Evolutionary conservation across 2,113 vertebrate species (phyloP), one percentile per base, ranked within the genome.

Genomic region (Columba livia): DNA sequence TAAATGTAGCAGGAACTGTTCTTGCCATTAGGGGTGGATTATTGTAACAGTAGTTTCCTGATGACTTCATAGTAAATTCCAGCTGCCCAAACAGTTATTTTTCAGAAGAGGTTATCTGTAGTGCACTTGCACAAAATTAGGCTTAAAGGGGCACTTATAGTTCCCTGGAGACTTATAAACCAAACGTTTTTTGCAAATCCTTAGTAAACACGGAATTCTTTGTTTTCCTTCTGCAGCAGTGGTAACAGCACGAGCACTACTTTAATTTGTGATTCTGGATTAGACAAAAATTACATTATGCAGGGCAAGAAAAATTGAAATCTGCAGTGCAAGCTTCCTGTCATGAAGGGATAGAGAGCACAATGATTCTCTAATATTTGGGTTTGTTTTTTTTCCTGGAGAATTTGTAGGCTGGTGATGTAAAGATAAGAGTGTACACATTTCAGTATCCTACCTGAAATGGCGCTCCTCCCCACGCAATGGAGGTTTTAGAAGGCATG

Each of bases 21-120:
- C 94, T 97, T 94, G 85, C 85, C 89, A 91, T 96, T 94, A 96
- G 86, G 60, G 75, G 56, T 92, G 86, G 85, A 90, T 97, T 94
- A 88, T 79, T 94, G 48, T 87, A 91, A 88, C 70, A 67, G 87
- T 94, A 95, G 89, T 97, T 97, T 97, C 95, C 93, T 96, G 89
- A 53, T 97, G 96, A 97, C 94, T 90, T 97, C 92, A 96, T 87
- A 91, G 85, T 83, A 90, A 94, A 93, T 94, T 88, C 86, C 95
- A 96, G 93, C 91, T 97, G 94, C 91, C 60, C 57, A 71, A 95
- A 84, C 36, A 93, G 66, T 79, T 89, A 50, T 94, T 95, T 96
- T 91, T 80, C 90, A 94, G 94, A 73, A 89, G 93, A 92, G 95
- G 96, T 97, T 96, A 90, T 95, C 93, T 94, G 71, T 57, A 93